Evolutionary conservation across 2,797 vertebrate species (phyloP).

Genomic region (Alcedo quadribrachys): DNA sequence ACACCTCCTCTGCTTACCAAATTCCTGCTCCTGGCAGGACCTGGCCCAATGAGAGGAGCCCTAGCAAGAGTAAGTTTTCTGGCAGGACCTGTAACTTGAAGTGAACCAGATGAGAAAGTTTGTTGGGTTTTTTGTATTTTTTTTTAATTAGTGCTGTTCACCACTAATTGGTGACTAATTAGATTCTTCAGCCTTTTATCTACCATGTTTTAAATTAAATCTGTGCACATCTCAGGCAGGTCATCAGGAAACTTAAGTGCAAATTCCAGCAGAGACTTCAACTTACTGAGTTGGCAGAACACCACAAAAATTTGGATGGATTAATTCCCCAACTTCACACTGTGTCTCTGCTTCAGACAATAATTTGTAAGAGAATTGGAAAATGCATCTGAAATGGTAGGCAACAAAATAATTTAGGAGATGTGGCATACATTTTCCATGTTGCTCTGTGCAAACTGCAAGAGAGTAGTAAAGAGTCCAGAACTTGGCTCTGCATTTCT

Average conservation of each 20-base stretch:
- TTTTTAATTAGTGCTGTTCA: constrained; percentile 3
- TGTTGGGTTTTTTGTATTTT: not conserved
- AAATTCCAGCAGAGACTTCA: not conserved
- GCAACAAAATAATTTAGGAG: not conserved
- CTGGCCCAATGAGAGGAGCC: not conserved
- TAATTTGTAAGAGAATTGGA: not conserved
- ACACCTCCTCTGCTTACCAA: not conserved
- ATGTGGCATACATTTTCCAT: not conserved
- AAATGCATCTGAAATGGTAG: not conserved
- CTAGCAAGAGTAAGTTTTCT: fast-evolving
- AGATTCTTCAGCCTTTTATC: not conserved
- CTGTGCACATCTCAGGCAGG: not conserved
- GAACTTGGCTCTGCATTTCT: not conserved
- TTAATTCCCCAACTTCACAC: not conserved
- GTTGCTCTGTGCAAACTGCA: not conserved
- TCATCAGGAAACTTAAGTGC: not conserved
- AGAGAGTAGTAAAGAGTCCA: not conserved
- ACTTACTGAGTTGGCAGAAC: not conserved
- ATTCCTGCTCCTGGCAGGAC: not conserved
- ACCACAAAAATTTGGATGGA: not conserved
- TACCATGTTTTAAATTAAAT: not conserved
- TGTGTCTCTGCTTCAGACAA: not conserved
- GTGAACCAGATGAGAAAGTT: not conserved
- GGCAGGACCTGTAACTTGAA: not conserved
- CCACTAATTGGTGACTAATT: not conserved